Base-by-base conservation (phyloP, 2,797 vertebrate species). In the Gouania willdenowi region DNA sequence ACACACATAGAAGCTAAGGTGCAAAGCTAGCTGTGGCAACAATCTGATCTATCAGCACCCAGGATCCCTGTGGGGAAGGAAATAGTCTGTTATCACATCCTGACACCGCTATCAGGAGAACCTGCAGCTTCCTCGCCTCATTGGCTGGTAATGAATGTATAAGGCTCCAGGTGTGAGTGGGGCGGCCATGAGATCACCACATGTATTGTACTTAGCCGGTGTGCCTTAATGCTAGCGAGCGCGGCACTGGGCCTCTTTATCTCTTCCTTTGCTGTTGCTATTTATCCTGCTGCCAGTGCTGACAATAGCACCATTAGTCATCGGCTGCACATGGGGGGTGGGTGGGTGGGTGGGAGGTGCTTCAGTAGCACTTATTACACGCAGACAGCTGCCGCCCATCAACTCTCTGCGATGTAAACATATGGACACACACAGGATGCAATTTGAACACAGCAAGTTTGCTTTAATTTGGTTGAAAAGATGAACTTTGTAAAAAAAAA, bases 251-350 rank as follows among this genome's bases (percentile, higher is more conserved):
- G 34, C 57, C 49, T 66, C 72, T 83, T 86, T 85, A 83, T 86
- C 84, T 82, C 64, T 24, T 61, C 41, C 67, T 43, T 51, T 45
- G 63, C 76, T 79, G 73, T 63, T 44, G 72, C 84, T 84, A 87
- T 88, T 89, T 80, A 88, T 87, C 81, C 81, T 81, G 66, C 84
- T 85, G 83, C 77, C 83, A 82, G 38, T 13, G 39, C 71, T 64
- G 76, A 80, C 77, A 77, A 77, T 63, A 60, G 66, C 52, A 54
- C 83, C 75, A 86, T 87, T 88, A 88, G 72, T 86, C 84, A 87
- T 83, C 70, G 59, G 63, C 60, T 36, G 67, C 38, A 43, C n/a
- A n/a, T n/a, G n/a, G n/a, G n/a, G 57, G 36, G 38, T 9, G 35
- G 15, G 5, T 2, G 1, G n/a, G n/a, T n/a, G n/a, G 19, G 10